Evolutionary conservation across 2,888 invertebrate species (phyloP), one percentile per base, ranked within the genome.

Genomic region (Homarus gammarus): DNA sequence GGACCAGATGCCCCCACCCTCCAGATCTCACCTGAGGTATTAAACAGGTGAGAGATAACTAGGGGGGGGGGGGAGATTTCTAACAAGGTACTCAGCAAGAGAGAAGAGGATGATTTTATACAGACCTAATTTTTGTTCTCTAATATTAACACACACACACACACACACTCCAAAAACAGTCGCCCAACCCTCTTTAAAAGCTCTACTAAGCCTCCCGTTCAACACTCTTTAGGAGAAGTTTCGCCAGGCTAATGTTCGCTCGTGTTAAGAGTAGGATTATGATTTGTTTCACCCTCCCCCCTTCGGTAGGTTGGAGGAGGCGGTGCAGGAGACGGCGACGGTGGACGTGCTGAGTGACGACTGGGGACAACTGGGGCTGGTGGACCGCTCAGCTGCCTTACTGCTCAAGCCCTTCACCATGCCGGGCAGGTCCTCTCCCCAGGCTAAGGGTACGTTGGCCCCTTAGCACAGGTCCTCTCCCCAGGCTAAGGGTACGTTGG

Each of bases 271-370:
- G n/a, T n/a, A n/a, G n/a, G n/a, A n/a, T n/a, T n/a, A n/a, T n/a
- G n/a, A n/a, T n/a, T n/a, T n/a, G n/a, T n/a, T n/a, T 3, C 56
- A 12, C 56, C 56, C 12, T n/a, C n/a, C 12, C 22, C 49, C 2
- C 40, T 36, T 5, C 10, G 0, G n/a, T 82, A 90, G 90, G 64
- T n/a, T 90, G 22, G 81, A 87, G 61, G 73, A 49, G 12, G 81
- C 81, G 8, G 90, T 91, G 31, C 36, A 85, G 75, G 90, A 91
- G 56, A 88, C 85, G 1, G 79, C 75, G 15, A 73, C 90, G 1
- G 90, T 91, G 51, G 90, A 91, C 33, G 88, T 91, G 27, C 72
- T 88, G n/a, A 84, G 82, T 31, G 90, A 91, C 61, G 90, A 91
- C 70, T 88, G 87, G 90, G 90, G 90, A 15, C 75, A 87, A 18